Percentiles rank a stretch among this genome's conserved stretches.
Conservation (phyloP, 2,113 vertebrate genomes). For the Panurus biarmicus region DNA sequence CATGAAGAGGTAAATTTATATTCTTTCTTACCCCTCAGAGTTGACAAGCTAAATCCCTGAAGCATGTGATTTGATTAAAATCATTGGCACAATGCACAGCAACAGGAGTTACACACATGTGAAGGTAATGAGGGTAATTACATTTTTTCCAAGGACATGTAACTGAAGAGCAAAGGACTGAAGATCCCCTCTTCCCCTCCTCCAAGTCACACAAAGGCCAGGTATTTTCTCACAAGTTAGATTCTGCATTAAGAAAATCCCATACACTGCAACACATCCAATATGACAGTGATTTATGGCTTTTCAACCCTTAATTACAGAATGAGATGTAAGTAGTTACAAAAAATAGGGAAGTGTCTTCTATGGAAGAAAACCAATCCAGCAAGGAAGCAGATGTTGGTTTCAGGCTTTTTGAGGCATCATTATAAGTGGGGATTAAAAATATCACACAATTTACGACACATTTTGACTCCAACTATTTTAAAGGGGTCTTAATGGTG, state of each 20-base stretch:
- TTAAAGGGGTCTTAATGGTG: background rate
- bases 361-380: background rate
- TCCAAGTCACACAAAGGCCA: background rate
- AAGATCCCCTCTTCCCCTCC: background rate
- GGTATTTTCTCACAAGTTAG: background rate
- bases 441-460: background rate
- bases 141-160: background rate
- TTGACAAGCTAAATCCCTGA: background rate
- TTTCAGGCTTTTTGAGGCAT: background rate
- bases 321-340: background rate
- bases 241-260: background rate
- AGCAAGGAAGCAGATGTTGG: background rate
- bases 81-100: background rate
- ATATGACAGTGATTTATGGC: background rate
- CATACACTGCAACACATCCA: rapidly evolving
- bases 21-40: background rate
- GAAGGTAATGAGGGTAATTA: background rate
- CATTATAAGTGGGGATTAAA: background rate
- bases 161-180: background rate
- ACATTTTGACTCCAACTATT: background rate
- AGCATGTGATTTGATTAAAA: background rate
- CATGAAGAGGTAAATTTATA: background rate
- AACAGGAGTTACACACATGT: background rate
- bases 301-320: background rate
- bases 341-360: background rate